These are phyloP conservation scores for Iguana delicatissima DNA, from an alignment of 2,797 vertebrate species.

Conservation along the genomic window DNA sequence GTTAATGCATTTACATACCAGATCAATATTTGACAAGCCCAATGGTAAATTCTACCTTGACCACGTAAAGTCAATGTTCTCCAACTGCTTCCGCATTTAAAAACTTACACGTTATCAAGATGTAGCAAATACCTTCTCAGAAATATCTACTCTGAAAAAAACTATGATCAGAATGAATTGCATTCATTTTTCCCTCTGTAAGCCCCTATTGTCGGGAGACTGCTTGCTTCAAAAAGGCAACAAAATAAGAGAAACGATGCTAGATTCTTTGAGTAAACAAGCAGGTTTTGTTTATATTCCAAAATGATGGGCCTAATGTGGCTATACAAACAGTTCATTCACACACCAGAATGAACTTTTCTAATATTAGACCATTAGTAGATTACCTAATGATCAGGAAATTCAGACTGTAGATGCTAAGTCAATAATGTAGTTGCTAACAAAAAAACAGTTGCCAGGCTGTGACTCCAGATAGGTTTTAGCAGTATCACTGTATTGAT, in stretches of 20 bases:
- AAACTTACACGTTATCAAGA: not conserved
- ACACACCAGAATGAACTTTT: not conserved
- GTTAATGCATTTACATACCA: not conserved
- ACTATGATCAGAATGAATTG: not conserved
- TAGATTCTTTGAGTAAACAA: not conserved
- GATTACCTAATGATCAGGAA: not conserved
- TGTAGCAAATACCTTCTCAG: not conserved
- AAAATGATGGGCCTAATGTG: not conserved
- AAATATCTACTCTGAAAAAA: not conserved
- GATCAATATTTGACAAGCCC: not conserved
- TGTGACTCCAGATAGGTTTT: not conserved
- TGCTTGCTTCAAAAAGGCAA: too few species aligned
- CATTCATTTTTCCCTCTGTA: not conserved
- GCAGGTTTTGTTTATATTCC: not conserved
- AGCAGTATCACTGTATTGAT: not conserved
- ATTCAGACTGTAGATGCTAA: not conserved
- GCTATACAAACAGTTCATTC: too few species aligned
- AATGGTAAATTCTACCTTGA: not conserved
- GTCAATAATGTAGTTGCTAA: not conserved
- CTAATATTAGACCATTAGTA: not conserved
- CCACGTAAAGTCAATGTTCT: not conserved
- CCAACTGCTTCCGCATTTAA: not conserved
- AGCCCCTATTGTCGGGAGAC: not conserved
- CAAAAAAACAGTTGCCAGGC: not conserved
- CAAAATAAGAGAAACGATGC: too few species aligned